These are phyloP conservation scores for Psammodynastes pulverulentus DNA, from an alignment of 2,113 vertebrate genomes.

Conservation along the genomic window DNA sequence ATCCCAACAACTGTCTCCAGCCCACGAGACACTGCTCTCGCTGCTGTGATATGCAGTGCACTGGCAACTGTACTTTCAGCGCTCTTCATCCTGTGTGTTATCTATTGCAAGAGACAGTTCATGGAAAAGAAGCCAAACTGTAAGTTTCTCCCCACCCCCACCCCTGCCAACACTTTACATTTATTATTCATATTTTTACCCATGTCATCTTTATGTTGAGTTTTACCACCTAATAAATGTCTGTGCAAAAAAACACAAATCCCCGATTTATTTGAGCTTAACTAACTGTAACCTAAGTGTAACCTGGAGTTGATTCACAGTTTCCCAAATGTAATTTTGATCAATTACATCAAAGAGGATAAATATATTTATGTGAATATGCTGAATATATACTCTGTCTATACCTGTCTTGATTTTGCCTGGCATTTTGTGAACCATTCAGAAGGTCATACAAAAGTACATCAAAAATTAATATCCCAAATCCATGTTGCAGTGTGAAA, in stretches of 20 bases:
- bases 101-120: slow-evolving; percentile 96
- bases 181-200: not conserved
- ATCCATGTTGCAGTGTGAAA: not conserved
- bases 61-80: slow-evolving; percentile 90
- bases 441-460: not conserved
- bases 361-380: not conserved
- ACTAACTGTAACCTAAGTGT: not conserved
- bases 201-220: not conserved
- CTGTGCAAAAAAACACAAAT: not conserved
- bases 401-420: not conserved
- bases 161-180: accelerated
- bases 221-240: not conserved
- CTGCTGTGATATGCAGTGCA: slow-evolving; percentile 93
- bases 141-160: slow-evolving; percentile 65
- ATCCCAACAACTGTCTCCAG: slow-evolving; percentile 85
- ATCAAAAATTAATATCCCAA: not conserved
- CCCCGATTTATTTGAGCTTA: not conserved
- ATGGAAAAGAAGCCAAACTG: slow-evolving; percentile 94
- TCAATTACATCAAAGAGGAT: not conserved
- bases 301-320: not conserved
- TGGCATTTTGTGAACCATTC: not conserved
- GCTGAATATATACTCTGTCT: not conserved
- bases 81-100: slow-evolving; percentile 90
- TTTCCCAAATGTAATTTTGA: not conserved
- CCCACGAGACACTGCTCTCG: slow-evolving; percentile 89